A percentile compares a stretch with the other conserved stretches of the same genome.
phyloP scores from a whole-genome alignment of 2,113 vertebrate genomes.

The Jacana jacana region DNA sequence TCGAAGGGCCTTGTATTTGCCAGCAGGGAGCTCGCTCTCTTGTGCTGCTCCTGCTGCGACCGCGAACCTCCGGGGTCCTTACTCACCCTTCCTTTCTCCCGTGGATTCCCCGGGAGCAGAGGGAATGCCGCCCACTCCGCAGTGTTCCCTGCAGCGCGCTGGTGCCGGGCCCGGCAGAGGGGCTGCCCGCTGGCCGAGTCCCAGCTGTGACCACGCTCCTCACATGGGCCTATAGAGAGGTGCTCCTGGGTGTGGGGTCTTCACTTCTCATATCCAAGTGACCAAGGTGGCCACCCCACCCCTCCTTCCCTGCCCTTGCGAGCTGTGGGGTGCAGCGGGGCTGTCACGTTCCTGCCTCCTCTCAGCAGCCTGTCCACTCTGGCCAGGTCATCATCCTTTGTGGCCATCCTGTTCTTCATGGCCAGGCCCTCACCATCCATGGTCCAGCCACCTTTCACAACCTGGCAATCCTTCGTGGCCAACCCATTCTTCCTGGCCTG shows the following conservation, averaged over 20 bases:
- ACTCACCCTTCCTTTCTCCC: neutral
- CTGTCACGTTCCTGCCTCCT: rapidly evolving
- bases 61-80: neutral
- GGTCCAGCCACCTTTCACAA: rapidly evolving
- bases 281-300: neutral
- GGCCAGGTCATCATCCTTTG: too few species aligned
- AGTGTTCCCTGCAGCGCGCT: rapidly evolving
- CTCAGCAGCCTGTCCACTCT: neutral
- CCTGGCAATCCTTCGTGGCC: too few species aligned
- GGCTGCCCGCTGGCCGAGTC: rapidly evolving
- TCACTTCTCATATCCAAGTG: rapidly evolving
- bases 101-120: neutral
- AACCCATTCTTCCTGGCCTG: too few species aligned
- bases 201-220: neutral
- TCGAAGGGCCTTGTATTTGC: neutral
- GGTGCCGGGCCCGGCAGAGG: too few species aligned
- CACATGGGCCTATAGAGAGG: rapidly evolving
- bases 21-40: neutral
- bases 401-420: too few species aligned
- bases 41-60: neutral
- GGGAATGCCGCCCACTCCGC: rapidly evolving
- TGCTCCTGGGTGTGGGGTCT: neutral
- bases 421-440: neutral
- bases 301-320: neutral
- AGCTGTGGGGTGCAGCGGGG: neutral